Conservation (phyloP, 2,888 invertebrate species). For the Bimastos eiseni region DNA sequence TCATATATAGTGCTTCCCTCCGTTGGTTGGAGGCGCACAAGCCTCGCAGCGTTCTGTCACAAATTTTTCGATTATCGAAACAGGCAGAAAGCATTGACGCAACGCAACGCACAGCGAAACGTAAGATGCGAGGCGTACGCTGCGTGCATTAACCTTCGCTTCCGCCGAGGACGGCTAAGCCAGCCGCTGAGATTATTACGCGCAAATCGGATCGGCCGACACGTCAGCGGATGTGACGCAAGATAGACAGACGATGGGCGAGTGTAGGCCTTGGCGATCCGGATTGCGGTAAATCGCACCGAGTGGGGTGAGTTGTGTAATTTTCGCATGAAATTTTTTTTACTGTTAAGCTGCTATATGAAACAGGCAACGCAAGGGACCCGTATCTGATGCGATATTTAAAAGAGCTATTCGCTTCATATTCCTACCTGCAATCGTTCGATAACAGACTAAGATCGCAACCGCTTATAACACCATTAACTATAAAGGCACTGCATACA, state of each 20-base stretch:
- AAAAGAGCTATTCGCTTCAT: too few species aligned
- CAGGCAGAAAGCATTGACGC: background rate
- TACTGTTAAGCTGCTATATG: background rate
- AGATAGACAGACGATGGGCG: background rate
- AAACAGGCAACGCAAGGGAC: background rate
- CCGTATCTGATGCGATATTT: too few species aligned
- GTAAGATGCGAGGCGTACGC: constrained; percentile 9
- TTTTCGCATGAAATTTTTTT: background rate
- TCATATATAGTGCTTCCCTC: background rate
- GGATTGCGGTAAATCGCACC: background rate
- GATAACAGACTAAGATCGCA: too few species aligned
- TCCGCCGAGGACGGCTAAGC: background rate
- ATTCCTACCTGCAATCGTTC: background rate
- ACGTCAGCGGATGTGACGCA: background rate
- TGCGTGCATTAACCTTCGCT: background rate
- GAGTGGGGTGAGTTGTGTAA: background rate
- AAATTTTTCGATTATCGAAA: constrained; percentile 4
- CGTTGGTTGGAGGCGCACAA: background rate
- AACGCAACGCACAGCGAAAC: background rate
- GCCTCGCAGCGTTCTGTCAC: background rate
- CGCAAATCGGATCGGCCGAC: constrained; percentile 13
- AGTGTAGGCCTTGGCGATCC: background rate
- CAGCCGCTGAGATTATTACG: constrained; percentile 13
- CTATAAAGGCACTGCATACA: too few species aligned
- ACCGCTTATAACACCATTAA: too few species aligned